Conservation (phyloP, 1,140 invertebrate genomes). For the Proctacanthus coquilletti region DNA sequence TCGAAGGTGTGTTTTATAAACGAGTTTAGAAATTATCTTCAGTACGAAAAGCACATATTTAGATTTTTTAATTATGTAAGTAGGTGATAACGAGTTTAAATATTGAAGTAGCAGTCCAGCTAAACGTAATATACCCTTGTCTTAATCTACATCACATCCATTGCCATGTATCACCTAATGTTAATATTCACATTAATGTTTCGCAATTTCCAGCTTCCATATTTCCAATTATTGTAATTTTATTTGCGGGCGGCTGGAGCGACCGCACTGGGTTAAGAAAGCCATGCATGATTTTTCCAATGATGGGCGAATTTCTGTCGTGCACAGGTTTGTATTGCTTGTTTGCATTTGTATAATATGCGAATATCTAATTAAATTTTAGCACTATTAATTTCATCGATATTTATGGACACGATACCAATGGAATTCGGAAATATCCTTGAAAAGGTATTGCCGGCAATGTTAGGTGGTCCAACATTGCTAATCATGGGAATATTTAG, state of each 20-base stretch:
- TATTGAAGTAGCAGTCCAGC: constrained; percentile 8
- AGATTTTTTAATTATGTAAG: too few relatives aligned
- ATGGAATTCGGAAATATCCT: constrained; percentile 36
- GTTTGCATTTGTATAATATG: constrained; percentile 37
- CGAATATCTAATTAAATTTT: neutral
- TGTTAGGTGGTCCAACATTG: constrained; percentile 39
- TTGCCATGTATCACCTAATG: constrained; percentile 1
- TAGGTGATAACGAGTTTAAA: too few relatives aligned
- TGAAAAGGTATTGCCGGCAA: constrained; percentile 37
- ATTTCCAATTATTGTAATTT: constrained; percentile 40
- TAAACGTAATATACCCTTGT: constrained; percentile 7
- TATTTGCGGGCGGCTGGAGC: constrained; percentile 48
- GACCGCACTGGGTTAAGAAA: constrained; percentile 47
- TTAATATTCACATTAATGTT: constrained; percentile 24
- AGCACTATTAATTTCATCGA: constrained; percentile 22
- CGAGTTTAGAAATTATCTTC: too few relatives aligned
- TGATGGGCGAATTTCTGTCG: constrained; percentile 36
- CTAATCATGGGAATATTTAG: constrained; percentile 46
- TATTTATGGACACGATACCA: constrained; percentile 28
- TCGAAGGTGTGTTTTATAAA: too few relatives aligned
- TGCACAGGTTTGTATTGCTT: constrained; percentile 16
- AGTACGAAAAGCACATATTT: too few relatives aligned
- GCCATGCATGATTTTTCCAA: constrained; percentile 42
- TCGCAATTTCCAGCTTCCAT: constrained; percentile 31
- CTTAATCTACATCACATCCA: neutral